Evolutionary conservation across 2,113 vertebrate species (phyloP), one percentile per base, ranked within the genome.

Genomic region (Tetraodon nigroviridis): DNA sequence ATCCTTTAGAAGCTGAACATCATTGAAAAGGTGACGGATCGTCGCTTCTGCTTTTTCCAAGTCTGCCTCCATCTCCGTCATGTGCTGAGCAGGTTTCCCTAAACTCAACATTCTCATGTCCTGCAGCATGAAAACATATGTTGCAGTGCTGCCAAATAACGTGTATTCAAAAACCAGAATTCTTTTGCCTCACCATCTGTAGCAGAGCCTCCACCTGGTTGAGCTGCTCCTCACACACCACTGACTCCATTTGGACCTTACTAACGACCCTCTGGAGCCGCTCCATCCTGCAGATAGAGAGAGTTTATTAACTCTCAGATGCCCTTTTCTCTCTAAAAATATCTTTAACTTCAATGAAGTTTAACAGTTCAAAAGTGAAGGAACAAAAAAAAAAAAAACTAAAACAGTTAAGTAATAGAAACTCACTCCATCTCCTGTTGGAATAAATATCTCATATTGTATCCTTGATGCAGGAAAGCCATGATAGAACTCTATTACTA

Each of bases 221-320:
- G 59, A 98, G 92, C 87, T 98, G 94, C 87, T 98, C 96, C 89
- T 98, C 96, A 0, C 96, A 97, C 52, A 97, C 85, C 5, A 92
- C 93, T 0, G 95, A 95, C 87, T 98, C 96, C 93, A 93, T 97
- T 91, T 98, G 95, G 55, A 98, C 89, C 57, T 97, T 98, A 79
- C 91, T 91, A 76, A 97, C 95, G 0, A 95, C 70, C 19, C 94
- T 92, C 86, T 98, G 95, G 17, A 98, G 93, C 24, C 91, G 82
- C 88, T 98, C 95, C 90, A 96, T 74, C 85, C 96, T 98, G 88
- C 1, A 66, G 21, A 2, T 24, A 5, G 32, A 49, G 15, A 11
- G 29, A 15, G 7, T 3, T 3, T n/a, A 32, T 65, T 63, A 46
- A 7, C 6, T 45, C 4, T 5, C 24, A 27, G 7, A 27, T 27